Conservation (phyloP, 2,113 vertebrate species). For the Cynocephalus volans region DNA sequence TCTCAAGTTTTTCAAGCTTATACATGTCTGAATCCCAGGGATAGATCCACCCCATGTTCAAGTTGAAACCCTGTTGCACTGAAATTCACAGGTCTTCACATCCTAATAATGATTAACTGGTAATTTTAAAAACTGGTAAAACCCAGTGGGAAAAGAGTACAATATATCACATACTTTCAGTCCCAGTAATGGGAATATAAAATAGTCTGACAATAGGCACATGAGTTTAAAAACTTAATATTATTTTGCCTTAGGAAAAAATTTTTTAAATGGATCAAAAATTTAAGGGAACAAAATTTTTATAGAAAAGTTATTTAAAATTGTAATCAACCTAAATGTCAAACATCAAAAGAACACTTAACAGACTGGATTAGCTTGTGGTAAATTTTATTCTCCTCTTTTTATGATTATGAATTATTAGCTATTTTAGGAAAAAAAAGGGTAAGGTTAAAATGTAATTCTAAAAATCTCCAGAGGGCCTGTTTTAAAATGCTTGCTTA, state of each 20-base stretch:
- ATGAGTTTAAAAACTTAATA: background rate
- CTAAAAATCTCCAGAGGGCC: background rate
- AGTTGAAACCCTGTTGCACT: background rate
- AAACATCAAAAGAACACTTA: background rate
- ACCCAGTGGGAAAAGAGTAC: background rate
- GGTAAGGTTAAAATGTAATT: slow-evolving; percentile 16
- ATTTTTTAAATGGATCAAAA: background rate
- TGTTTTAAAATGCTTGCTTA: background rate
- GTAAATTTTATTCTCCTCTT: slow-evolving; percentile 47
- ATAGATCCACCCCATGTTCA: background rate
- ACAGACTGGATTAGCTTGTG: background rate
- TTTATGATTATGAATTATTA: background rate
- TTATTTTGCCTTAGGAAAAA: slow-evolving; percentile 45
- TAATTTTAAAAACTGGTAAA: slow-evolving; percentile 23
- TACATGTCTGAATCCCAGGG: background rate
- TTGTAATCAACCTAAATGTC: background rate
- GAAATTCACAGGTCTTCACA: background rate
- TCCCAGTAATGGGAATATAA: background rate
- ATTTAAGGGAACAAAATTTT: background rate
- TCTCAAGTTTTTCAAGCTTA: background rate
- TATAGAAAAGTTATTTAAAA: background rate
- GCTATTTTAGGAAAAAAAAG: slow-evolving; percentile 43
- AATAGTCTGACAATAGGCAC: background rate
- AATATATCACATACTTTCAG: background rate
- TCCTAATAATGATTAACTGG: background rate